A percentile compares a stretch with the other conserved stretches of the same genome.
Conservation (phyloP, 1,140 invertebrate genomes). For the Frieseomelitta varia region DNA sequence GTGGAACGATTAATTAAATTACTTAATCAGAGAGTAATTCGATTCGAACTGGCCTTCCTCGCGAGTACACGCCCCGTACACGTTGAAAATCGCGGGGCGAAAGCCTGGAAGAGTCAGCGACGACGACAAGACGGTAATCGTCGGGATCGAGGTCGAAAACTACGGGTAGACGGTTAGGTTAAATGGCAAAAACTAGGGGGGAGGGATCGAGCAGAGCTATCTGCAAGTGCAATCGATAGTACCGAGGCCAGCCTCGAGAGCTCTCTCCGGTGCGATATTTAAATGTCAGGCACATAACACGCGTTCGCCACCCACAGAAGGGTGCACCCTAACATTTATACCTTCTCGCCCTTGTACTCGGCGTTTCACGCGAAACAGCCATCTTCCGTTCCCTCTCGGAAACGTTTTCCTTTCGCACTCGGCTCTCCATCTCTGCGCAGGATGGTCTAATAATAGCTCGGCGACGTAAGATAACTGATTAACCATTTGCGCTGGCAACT, state of each 20-base stretch:
- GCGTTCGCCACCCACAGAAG: constrained; percentile 67
- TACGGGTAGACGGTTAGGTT: not conserved
- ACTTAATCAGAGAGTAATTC: not conserved
- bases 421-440: too few species aligned
- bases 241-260: constrained; percentile 40
- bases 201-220: constrained; percentile 57
- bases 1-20: too few species aligned
- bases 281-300: constrained; percentile 81
- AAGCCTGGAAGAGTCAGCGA: not conserved
- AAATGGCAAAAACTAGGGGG: not conserved
- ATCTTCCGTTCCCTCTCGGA: not conserved
- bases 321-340: constrained; percentile 75
- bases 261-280: constrained; percentile 75
- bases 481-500: too few species aligned
- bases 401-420: not conserved
- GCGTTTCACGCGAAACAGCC: constrained; percentile 8
- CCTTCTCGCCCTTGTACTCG: constrained; percentile 52
- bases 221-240: constrained; percentile 75
- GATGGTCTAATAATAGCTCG: too few species aligned
- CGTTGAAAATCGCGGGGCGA: not conserved
- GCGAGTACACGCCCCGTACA: too few species aligned
- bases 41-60: not conserved
- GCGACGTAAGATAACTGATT: too few species aligned
- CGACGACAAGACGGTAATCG: not conserved
- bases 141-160: constrained; percentile 7